Evolutionary conservation across 2,888 invertebrate species (phyloP), one percentile per base, ranked within the genome.

Genomic region (Charanyca ferruginea): DNA sequence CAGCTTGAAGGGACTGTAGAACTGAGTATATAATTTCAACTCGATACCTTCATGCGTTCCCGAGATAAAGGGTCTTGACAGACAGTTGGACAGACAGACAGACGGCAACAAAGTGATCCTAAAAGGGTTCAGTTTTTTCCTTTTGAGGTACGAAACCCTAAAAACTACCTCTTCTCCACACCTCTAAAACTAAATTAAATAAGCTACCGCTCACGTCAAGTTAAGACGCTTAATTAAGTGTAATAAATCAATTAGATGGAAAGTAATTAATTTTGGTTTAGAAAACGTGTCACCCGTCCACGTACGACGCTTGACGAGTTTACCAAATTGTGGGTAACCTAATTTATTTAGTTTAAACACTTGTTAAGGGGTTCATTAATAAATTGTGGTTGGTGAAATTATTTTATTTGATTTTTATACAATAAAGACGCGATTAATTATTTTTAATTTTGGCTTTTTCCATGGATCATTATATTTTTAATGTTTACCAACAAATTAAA

Each of bases 241-340:
- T 76, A 73, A 83, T 85, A 84, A 85, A 85, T 85, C 85, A 85
- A 79, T 81, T 80, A 75, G 72, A 58, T 60, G 78, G 41, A 67
- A 68, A 41, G 63, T 84, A 79, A 83, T 83, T 83, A 83, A 83
- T 80, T 74, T 72, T 73, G 78, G 64, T 78, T 77, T 67, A 62
- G 73, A 73, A 80, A 79, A 80, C 71, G 57, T 74, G 79, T 73
- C 81, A 83, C 52, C 60, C 65, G 69, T 68, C 67, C 64, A 61
- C 57, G 53, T 55, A 64, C 51, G 55, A 23, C 62, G 44, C 51
- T 68, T 69, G 60, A 66, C 49, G 58, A 59, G 68, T 70, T 55
- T 58, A 60, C 63, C 67, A 65, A 54, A 68, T 61, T 72, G 42
- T 62, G 68, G 76, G 53, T 51, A 66, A 57, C 61, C 69, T 48